phyloP scores from a whole-genome alignment of 2,797 vertebrate species.

The Alcedo quadribrachys region DNA sequence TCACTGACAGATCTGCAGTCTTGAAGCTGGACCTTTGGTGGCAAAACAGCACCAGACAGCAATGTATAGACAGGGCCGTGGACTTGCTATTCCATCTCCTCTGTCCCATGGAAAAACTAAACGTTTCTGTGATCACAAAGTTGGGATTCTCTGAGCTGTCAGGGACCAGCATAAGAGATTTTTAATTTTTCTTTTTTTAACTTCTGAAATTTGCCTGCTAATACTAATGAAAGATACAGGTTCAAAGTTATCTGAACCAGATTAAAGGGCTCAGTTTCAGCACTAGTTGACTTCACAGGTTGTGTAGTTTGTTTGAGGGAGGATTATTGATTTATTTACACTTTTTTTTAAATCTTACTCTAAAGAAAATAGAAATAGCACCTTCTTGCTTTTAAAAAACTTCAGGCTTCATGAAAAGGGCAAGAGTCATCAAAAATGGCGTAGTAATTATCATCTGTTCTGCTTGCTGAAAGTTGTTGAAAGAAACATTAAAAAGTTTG shows the following conservation, averaged over 20 bases:
- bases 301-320: neutral
- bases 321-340: neutral
- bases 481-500: neutral
- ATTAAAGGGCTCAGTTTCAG: constrained; percentile 7
- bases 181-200: neutral
- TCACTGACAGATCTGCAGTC: constrained; percentile 43
- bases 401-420: neutral
- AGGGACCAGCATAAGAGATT: neutral
- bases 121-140: neutral
- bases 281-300: neutral
- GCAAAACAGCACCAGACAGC: neutral
- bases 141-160: neutral
- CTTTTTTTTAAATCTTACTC: neutral
- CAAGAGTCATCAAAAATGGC: neutral
- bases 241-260: neutral
- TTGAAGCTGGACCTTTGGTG: constrained; percentile 15
- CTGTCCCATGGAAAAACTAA: neutral
- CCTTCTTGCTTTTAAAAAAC: neutral
- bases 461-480: neutral
- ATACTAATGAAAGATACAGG: neutral
- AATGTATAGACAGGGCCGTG: neutral
- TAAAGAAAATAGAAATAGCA: neutral
- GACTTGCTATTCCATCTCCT: neutral
- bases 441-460: neutral
- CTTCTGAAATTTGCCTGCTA: neutral